Percentiles rank a stretch among this genome's conserved stretches.
These are phyloP conservation scores for Hydrotaea cyrtoneurina DNA, from an alignment of 2,888 invertebrate species.

Conservation along the genomic window DNA sequence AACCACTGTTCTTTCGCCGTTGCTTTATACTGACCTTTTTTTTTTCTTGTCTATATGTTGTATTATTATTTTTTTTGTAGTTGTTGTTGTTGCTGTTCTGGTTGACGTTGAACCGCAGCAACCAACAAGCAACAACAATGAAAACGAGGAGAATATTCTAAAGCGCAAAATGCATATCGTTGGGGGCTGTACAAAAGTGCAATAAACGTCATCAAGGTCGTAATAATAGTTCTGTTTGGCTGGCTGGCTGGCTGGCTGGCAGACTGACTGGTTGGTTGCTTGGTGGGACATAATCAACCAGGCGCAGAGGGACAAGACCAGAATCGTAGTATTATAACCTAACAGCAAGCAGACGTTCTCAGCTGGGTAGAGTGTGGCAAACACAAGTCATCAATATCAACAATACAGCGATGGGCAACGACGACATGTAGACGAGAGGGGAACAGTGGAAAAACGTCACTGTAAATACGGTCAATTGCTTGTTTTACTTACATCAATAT, in stretches of 20 bases:
- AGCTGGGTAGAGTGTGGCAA: no score
- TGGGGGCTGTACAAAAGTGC: constrained; percentile 72
- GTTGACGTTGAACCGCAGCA: constrained; percentile 14
- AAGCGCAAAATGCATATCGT: constrained; percentile 23
- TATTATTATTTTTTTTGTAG: no score
- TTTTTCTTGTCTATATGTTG: not conserved
- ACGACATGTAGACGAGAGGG: not conserved
- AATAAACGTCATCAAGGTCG: constrained; percentile 79
- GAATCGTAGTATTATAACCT: no score
- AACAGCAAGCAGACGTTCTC: not conserved
- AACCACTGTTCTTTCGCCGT: not conserved
- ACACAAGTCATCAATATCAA: constrained; percentile 1
- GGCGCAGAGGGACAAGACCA: not conserved
- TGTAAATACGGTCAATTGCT: constrained; percentile 14
- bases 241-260: not conserved
- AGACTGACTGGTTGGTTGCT: not conserved
- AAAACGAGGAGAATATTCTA: constrained; percentile 58
- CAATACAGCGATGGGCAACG: not conserved
- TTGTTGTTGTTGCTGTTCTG: constrained; percentile 1
- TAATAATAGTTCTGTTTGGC: not conserved
- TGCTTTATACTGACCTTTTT: not conserved
- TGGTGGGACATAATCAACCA: no score
- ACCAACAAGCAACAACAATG: constrained; percentile 54
- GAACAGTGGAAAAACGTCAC: not conserved
- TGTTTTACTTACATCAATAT: not conserved